Conservation (phyloP, 1,140 invertebrate species). For the Adelges cooleyi region DNA sequence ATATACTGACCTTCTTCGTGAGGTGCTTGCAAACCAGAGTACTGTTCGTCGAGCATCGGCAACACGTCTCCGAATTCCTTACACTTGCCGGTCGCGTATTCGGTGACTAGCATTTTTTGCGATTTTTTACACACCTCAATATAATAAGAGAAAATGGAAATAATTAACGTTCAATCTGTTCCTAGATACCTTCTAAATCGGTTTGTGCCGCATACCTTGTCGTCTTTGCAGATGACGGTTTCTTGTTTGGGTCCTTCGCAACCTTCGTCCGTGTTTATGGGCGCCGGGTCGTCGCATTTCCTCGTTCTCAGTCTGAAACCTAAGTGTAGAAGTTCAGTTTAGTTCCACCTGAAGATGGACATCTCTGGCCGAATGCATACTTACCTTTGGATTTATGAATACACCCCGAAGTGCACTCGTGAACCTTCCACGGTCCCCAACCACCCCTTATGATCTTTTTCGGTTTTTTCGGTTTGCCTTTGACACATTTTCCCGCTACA, state of each 20-base stretch:
- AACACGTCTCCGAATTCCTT: constrained; percentile 46
- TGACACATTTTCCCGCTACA: constrained; percentile 22
- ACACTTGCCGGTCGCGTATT: constrained; percentile 52
- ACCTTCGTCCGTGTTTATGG: constrained; percentile 42
- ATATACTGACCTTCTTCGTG: constrained; percentile 51
- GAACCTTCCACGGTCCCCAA: constrained; percentile 50
- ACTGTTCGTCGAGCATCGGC: constrained; percentile 47
- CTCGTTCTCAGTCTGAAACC: constrained; percentile 44
- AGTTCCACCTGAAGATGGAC: not conserved
- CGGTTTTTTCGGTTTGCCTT: constrained; percentile 32
- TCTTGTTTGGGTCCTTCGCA: constrained; percentile 52
- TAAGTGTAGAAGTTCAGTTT: not conserved
- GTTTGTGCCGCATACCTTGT: constrained; percentile 43
- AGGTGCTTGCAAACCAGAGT: constrained; percentile 53
- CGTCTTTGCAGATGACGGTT: constrained; percentile 52
- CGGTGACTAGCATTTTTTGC: constrained; percentile 42
- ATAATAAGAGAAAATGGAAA: constrained; percentile 17
- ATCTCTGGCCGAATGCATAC: constrained; percentile 11
- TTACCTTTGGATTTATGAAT: constrained; percentile 46
- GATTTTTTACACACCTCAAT: constrained; percentile 46
- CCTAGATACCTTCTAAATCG: no score
- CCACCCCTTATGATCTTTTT: constrained; percentile 40
- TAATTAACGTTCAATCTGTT: not conserved
- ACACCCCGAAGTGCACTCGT: constrained; percentile 54
- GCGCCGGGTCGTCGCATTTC: constrained; percentile 44